Conservation (phyloP, 2,113 vertebrate species). For the Gila orcuttii region DNA sequence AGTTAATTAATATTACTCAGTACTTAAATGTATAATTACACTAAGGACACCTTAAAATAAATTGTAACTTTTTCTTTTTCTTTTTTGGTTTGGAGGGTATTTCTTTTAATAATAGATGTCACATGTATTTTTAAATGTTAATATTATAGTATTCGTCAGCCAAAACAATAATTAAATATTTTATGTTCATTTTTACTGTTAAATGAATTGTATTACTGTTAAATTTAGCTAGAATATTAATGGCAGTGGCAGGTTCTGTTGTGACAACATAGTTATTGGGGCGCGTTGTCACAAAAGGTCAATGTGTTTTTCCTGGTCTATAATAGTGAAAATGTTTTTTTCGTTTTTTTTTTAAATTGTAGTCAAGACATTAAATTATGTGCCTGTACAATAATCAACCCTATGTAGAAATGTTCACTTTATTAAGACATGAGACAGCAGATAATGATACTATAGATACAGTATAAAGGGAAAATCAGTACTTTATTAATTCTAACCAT, state of each 20-base stretch:
- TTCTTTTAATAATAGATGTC: background rate
- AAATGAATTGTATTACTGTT: background rate
- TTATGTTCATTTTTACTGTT: background rate
- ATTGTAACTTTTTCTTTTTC: too few species aligned
- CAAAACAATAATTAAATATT: background rate
- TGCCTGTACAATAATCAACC: background rate
- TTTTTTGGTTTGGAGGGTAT: background rate
- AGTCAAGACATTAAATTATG: background rate
- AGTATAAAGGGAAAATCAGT: background rate
- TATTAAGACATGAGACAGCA: too few species aligned
- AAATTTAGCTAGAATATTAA: background rate
- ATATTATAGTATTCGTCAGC: background rate
- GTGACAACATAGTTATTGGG: background rate
- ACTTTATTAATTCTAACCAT: background rate
- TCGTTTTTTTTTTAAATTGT: background rate
- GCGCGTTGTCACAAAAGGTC: background rate
- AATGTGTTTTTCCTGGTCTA: background rate
- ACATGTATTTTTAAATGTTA: background rate
- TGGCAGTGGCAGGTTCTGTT: background rate
- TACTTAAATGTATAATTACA: too few species aligned
- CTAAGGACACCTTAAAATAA: too few species aligned
- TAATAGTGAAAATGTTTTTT: background rate
- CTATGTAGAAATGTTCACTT: background rate
- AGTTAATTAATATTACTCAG: too few species aligned
- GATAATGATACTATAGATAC: background rate